Evolutionary conservation across 2,113 vertebrate species (phyloP).

Genomic region (Acinonyx jubatus): DNA sequence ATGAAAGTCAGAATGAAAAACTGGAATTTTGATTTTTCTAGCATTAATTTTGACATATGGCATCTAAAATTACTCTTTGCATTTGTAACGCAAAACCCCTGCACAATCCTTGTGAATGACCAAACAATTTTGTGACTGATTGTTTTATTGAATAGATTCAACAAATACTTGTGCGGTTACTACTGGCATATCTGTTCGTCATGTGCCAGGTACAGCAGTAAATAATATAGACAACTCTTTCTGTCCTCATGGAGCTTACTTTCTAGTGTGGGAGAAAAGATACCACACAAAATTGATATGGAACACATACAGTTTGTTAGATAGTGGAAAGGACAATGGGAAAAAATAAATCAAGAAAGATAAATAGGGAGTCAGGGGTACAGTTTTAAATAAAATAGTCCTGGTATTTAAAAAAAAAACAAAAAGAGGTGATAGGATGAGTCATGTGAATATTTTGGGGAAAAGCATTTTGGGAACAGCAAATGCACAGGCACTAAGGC

Average conservation of each 20-base stretch:
- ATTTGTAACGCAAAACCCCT: background rate
- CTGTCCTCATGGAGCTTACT: background rate
- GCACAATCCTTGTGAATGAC: background rate
- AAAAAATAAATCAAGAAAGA: background rate
- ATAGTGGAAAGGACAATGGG: background rate
- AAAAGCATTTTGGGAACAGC: background rate
- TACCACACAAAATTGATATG: background rate
- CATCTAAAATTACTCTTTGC: background rate
- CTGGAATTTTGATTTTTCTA: background rate
- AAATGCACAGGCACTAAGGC: background rate
- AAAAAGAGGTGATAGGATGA: conserved; percentile 2
- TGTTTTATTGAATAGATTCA: background rate
- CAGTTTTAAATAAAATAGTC: conserved; percentile 7
- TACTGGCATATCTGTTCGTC: background rate
- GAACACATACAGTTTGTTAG: background rate
- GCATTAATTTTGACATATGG: background rate
- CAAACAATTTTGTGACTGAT: background rate
- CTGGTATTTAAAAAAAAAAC: conserved; percentile 32
- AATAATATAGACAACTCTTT: background rate
- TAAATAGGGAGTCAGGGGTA: background rate
- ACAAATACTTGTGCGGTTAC: background rate
- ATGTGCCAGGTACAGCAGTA: background rate
- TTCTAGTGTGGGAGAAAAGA: background rate
- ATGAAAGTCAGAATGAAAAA: conserved; percentile 42
- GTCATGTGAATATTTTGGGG: background rate